A percentile compares a stretch with the other conserved stretches of the same genome.
Conservation (phyloP, 2,113 vertebrate species). For the Equus przewalskii region DNA sequence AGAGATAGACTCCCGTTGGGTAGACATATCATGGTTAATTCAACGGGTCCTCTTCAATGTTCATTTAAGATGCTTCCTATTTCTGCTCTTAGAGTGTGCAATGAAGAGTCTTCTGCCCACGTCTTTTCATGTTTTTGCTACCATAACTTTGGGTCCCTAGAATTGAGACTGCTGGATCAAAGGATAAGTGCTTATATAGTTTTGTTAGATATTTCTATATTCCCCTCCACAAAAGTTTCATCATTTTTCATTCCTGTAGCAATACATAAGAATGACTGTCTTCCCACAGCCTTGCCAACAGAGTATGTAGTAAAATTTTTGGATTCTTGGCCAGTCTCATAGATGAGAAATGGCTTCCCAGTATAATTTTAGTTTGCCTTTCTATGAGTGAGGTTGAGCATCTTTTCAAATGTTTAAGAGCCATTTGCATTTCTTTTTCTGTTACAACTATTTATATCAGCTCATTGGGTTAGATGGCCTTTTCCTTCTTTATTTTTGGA, state of each 20-base stretch:
- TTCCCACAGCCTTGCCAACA: not conserved
- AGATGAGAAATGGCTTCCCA: conserved; percentile 16
- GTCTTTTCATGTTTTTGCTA: not conserved
- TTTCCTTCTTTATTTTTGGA: conserved; percentile 55
- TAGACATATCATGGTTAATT: not conserved
- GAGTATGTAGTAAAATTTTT: not conserved
- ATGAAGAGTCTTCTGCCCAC: not conserved
- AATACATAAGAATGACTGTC: not conserved
- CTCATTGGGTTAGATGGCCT: not conserved
- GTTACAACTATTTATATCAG: conserved; percentile 6
- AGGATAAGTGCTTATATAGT: not conserved
- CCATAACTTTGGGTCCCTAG: not conserved
- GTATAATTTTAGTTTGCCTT: not conserved
- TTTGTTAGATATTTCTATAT: not conserved
- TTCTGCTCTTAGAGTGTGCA: not conserved
- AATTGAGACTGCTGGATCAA: not conserved
- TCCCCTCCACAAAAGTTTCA: not conserved
- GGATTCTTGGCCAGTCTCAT: not conserved
- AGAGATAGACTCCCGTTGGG: not conserved
- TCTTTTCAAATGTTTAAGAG: not conserved
- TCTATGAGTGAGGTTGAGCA: not conserved
- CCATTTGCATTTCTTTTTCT: conserved; percentile 15
- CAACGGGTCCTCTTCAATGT: not conserved
- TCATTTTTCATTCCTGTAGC: conserved; percentile 1
- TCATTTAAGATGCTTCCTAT: not conserved